These are phyloP conservation scores for Acromyrmex charruanus DNA, from an alignment of 1,140 invertebrate genomes.

Conservation along the genomic window DNA sequence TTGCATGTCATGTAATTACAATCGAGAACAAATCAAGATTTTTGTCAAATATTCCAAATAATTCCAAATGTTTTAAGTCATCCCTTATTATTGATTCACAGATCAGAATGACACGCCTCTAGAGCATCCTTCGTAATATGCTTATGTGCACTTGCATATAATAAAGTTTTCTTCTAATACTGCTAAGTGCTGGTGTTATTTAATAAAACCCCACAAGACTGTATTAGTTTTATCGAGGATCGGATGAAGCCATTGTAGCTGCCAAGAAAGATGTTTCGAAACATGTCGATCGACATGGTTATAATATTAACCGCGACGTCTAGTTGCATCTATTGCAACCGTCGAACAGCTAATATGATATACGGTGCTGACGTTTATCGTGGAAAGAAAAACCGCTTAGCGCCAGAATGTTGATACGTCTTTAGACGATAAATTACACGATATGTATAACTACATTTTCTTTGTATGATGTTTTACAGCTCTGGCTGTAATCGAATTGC, in stretches of 20 bases:
- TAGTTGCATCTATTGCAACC: slow-evolving; percentile 12
- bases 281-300: background rate
- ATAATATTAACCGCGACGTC: slow-evolving; percentile 12
- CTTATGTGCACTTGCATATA: background rate
- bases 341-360: background rate
- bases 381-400: background rate
- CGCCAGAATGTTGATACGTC: background rate
- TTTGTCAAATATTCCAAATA: background rate
- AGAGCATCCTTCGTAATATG: background rate
- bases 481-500: background rate
- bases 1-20: too few species aligned
- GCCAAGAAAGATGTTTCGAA: background rate
- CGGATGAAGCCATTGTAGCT: background rate
- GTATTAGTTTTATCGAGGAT: slow-evolving; percentile 24
- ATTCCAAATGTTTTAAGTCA: background rate
- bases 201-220: slow-evolving; percentile 2
- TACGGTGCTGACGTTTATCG: background rate
- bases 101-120: background rate
- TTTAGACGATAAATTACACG: background rate
- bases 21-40: background rate
- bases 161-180: background rate
- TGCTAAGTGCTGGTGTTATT: background rate
- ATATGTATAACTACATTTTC: background rate
- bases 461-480: background rate
- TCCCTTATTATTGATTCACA: background rate